Base-by-base conservation (phyloP, 2,797 vertebrate genomes). In the Brotula barbata region DNA sequence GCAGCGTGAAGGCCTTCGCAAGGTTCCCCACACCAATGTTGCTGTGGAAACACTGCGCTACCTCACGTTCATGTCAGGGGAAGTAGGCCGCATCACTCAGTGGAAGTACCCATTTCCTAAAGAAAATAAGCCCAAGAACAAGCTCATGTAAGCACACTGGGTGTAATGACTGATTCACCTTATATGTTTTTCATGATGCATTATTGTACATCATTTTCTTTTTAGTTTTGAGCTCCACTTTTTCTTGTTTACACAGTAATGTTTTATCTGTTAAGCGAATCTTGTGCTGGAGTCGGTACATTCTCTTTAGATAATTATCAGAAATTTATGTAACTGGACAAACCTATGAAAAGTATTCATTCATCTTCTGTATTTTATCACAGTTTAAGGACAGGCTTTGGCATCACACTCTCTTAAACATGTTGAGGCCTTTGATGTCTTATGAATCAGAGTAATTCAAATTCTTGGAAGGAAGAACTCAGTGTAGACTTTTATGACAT, bases 51-150 rank as follows among this genome's bases (percentile, higher is more conserved):
- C 97, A 0, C 90, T 99, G 83, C 94, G 95, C 2, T 99, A 99
- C 73, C 89, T 99, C 80, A 98, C 96, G 1, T 98, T 97, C 89
- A 96, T 96, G 94, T 97, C 96, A 0, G 97, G 96, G 55, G 95
- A 97, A 78, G 94, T 95, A 7, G 96, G 96, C 19, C 95, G 94
- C 76, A 97, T 98, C 82, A 99, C 96, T 5, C 96, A 95, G 87
- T 99, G 97, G 97, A 97, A 95, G 81, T 98, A 99, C 37, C 96
- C 96, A 0, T 98, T 99, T 71, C 96, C 95, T 4, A 94, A 94
- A 84, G 96, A 98, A 88, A 94, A 93, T 0, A 95, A 96, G 68
- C 92, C 95, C 58, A 95, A 98, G 87, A 95, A 95, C 88, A 98
- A 98, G 83, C 93, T 98, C 57, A 94, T 91, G 97, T 98, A 89